Conservation (phyloP, 1,140 invertebrate species). For the Drosophila sturtevanti region DNA sequence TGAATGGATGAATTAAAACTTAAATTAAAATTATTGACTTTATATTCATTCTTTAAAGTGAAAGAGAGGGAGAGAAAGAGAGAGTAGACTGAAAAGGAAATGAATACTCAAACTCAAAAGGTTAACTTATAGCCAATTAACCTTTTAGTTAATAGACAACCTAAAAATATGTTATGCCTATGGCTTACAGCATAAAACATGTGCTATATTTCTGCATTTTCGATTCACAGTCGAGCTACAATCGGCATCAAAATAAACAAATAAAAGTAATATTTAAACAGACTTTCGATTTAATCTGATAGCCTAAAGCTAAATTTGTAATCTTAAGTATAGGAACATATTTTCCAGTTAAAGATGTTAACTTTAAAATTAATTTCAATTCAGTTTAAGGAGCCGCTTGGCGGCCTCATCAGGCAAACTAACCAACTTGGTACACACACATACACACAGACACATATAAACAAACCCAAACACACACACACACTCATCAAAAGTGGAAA, state of each 20-base stretch:
- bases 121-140: too few relatives aligned
- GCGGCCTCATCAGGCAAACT: slow-evolving; percentile 46
- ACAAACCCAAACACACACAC: slow-evolving; percentile 38
- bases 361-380: slow-evolving; percentile 35
- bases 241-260: not conserved
- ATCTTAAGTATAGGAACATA: not conserved
- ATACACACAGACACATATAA: too few relatives aligned
- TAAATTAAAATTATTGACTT: too few relatives aligned
- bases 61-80: too few relatives aligned
- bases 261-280: not conserved
- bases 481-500: slow-evolving; percentile 5
- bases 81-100: too few relatives aligned
- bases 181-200: too few relatives aligned
- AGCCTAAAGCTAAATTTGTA: not conserved
- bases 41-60: too few relatives aligned
- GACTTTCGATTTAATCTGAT: not conserved
- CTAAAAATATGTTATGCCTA: too few relatives aligned
- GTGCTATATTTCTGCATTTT: not conserved
- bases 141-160: too few relatives aligned
- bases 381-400: not conserved
- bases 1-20: too few relatives aligned
- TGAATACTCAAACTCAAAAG: too few relatives aligned
- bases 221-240: not conserved
- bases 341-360: not conserved
- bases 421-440: slow-evolving; percentile 29